phyloP scores from a whole-genome alignment of 1,140 invertebrate species.

The Charaxes varanes region DNA sequence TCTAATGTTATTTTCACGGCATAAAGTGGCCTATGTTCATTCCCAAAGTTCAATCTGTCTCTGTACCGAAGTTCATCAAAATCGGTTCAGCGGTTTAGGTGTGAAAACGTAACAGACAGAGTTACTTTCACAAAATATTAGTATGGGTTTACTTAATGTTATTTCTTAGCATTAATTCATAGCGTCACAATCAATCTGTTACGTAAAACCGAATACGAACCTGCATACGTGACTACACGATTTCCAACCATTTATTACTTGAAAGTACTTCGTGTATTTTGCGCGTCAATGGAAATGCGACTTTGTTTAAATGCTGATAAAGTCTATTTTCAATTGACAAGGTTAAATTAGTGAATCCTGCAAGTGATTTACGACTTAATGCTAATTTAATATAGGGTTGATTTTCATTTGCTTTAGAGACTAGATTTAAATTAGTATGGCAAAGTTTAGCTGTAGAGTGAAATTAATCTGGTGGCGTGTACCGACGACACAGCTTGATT shows the following conservation, averaged over 20 bases:
- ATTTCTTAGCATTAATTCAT: no score
- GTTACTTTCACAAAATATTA: no score
- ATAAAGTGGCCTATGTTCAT: no score
- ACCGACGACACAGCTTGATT: slow-evolving; percentile 19
- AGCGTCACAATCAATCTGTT: slow-evolving; percentile 7
- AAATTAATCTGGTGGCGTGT: slow-evolving; percentile 21
- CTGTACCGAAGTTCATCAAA: no score
- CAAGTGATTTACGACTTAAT: slow-evolving; percentile 5
- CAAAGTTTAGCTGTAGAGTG: slow-evolving; percentile 13
- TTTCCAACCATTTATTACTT: slow-evolving; percentile 8
- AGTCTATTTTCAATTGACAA: neutral
- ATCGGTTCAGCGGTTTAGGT: no score
- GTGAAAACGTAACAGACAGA: no score
- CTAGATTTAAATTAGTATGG: slow-evolving; percentile 17
- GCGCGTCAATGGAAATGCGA: neutral
- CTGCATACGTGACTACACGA: slow-evolving; percentile 13
- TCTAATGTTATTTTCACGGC: no score
- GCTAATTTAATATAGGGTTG: neutral
- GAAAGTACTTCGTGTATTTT: neutral
- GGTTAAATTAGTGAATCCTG: slow-evolving; percentile 5
- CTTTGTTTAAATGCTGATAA: neutral
- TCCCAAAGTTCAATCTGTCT: no score
- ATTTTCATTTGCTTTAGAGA: neutral
- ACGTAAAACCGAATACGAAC: slow-evolving; percentile 12
- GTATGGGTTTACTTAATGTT: no score